Conservation (phyloP, 2,888 invertebrate genomes). For the Polydrusus pterygomalis region DNA sequence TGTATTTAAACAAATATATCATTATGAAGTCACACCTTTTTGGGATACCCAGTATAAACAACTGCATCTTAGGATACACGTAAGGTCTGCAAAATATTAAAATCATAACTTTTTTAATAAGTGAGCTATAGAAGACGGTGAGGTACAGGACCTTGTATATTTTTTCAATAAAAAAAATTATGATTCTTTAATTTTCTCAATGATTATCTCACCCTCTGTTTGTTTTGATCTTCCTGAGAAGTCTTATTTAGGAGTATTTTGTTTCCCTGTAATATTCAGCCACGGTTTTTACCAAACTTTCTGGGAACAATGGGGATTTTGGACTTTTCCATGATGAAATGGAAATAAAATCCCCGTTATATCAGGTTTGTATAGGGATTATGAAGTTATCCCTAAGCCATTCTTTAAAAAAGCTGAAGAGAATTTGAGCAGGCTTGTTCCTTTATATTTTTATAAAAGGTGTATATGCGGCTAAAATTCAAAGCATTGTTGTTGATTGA, state of each 20-base stretch:
- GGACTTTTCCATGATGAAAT: constrained; percentile 2
- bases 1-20: too few relatives aligned
- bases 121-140: too few relatives aligned
- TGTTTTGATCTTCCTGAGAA: neutral
- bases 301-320: neutral
- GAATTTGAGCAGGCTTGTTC: neutral
- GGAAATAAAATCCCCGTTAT: constrained; percentile 5
- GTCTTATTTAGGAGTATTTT: neutral
- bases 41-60: too few relatives aligned
- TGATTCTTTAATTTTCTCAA: too few relatives aligned
- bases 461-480: too few relatives aligned
- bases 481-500: too few relatives aligned
- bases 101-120: too few relatives aligned
- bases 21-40: too few relatives aligned
- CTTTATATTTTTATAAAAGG: too few relatives aligned
- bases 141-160: neutral
- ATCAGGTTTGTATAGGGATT: constrained; percentile 2
- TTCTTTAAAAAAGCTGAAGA: neutral
- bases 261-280: neutral
- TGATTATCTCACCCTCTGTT: neutral
- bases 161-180: too few relatives aligned
- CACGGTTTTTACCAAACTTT: neutral
- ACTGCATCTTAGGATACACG: too few relatives aligned
- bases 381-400: neutral
- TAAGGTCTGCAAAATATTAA: too few relatives aligned